Evolutionary conservation across 1,140 invertebrate genomes (phyloP).

Genomic region (Oncopeltus fasciatus): DNA sequence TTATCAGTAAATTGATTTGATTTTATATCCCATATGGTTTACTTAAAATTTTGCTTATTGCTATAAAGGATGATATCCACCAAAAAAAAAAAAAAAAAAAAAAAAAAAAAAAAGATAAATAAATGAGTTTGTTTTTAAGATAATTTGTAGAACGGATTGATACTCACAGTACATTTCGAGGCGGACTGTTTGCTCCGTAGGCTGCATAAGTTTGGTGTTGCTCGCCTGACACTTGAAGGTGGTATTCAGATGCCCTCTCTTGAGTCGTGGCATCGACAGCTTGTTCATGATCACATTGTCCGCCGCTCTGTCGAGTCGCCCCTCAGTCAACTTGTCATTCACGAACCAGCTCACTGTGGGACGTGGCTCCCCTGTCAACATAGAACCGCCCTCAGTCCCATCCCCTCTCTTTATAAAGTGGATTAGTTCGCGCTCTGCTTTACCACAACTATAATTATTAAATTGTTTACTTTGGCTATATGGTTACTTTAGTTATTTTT

Average conservation of each 20-base stretch:
- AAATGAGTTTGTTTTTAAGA: too few species aligned
- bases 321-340: conserved; percentile 46
- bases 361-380: conserved; percentile 54
- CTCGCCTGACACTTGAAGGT: conserved; percentile 72
- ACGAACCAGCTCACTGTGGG: conserved; percentile 65
- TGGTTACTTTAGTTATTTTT: too few species aligned
- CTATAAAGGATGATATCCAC: too few species aligned
- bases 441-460: too few species aligned
- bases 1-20: too few species aligned
- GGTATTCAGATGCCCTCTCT: conserved; percentile 60
- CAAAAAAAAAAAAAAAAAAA: too few species aligned
- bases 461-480: too few species aligned
- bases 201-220: conserved; percentile 69
- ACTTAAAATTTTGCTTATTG: too few species aligned
- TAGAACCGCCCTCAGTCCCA: too few species aligned
- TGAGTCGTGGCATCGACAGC: conserved; percentile 51
- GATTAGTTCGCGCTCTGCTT: too few species aligned
- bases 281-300: conserved; percentile 64
- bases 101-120: background rate
- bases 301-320: conserved; percentile 37
- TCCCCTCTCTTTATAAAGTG: too few species aligned
- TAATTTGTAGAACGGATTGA: background rate
- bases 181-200: conserved; percentile 58
- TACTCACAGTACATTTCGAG: conserved; percentile 66
- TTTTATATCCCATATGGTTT: too few species aligned